Evolutionary conservation across 2,797 vertebrate genomes (phyloP).

Genomic region (Leucoraja ocellata): DNA sequence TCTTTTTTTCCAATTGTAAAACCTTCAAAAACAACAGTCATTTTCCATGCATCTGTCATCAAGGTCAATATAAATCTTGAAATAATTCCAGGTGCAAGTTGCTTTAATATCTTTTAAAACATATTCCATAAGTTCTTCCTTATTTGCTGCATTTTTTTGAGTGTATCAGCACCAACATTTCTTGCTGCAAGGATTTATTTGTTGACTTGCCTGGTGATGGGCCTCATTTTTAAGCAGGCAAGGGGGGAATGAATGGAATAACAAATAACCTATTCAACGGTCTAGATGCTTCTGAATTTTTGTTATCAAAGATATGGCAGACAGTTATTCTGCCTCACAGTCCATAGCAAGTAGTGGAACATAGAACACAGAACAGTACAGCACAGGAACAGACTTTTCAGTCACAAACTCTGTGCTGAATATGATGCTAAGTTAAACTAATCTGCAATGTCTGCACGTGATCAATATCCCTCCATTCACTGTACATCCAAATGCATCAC

Average conservation of each 20-base stretch:
- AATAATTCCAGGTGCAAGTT: not conserved
- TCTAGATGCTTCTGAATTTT: not conserved
- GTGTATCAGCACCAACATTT: not conserved
- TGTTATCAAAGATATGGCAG: not conserved
- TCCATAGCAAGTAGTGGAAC: too few relatives aligned
- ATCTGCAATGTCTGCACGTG: too few relatives aligned
- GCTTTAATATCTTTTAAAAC: not conserved
- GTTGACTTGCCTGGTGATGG: not conserved
- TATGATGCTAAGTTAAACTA: too few relatives aligned
- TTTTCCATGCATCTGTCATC: not conserved
- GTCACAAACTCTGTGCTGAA: too few relatives aligned
- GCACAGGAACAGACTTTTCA: too few relatives aligned
- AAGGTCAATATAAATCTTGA: not conserved
- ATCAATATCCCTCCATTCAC: too few relatives aligned
- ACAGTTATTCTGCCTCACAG: too few relatives aligned
- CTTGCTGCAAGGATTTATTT: not conserved
- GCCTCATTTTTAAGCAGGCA: not conserved
- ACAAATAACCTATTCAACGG: not conserved
- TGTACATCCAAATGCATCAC: too few relatives aligned
- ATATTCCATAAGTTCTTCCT: not conserved
- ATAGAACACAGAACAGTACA: too few relatives aligned
- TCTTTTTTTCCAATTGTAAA: slow-evolving; percentile 6
- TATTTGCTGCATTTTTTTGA: not conserved
- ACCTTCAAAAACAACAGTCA: not conserved
- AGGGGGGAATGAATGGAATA: not conserved